Percentiles rank a stretch among this genome's conserved stretches.
Conservation (phyloP, 2,113 vertebrate genomes). For the Prietella phreatophila region DNA sequence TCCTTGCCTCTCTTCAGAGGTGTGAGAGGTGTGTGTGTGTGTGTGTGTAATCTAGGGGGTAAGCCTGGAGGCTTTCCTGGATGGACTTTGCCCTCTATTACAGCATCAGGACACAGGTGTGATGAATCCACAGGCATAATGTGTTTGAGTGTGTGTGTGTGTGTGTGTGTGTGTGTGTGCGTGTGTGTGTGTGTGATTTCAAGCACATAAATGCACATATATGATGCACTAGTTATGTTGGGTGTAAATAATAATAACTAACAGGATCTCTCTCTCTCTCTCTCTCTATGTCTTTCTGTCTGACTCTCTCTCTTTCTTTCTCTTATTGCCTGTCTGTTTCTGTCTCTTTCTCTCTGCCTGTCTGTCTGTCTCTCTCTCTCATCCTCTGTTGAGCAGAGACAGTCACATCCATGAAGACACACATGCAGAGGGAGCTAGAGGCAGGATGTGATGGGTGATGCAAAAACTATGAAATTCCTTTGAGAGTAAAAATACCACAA, state of each 20-base stretch:
- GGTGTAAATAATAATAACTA: neutral
- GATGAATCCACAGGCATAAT: slow-evolving; percentile 1
- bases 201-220: neutral
- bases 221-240: slow-evolving; percentile 9
- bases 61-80: neutral
- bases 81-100: neutral
- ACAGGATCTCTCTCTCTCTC: neutral
- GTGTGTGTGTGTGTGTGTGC: neutral
- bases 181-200: slow-evolving; percentile 17
- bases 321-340: too few species aligned
- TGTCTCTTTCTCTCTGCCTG: neutral
- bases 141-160: slow-evolving; percentile 10
- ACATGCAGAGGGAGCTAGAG: neutral
- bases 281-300: neutral
- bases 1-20: neutral
- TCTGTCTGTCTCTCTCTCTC: neutral
- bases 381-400: neutral
- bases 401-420: neutral
- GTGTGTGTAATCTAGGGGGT: neutral
- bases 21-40: neutral
- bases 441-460: slow-evolving; percentile 12
- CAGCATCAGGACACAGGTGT: slow-evolving; percentile 27
- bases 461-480: slow-evolving; percentile 22
- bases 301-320: neutral
- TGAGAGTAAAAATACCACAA: slow-evolving; percentile 4